Base-by-base conservation (phyloP, 2,113 vertebrate species). In the Oncorhynchus mykiss region DNA sequence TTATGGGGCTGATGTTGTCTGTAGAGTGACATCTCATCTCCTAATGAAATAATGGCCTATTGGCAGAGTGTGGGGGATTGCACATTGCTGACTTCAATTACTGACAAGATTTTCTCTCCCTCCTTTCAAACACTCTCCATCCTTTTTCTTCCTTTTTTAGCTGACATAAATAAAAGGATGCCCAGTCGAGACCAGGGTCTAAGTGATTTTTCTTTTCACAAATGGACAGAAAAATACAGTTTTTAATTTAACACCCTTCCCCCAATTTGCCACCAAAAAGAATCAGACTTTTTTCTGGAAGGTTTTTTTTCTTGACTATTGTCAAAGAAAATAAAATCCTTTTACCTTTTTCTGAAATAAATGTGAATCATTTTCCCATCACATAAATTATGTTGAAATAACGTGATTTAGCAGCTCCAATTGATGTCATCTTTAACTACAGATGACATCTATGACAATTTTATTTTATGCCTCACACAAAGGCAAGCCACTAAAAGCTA, bases 31-130 rank as follows among this genome's bases (percentile, higher is more conserved):
- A 90, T 90, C 86, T 84, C 81, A 81, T 88, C 88, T 68, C 74
- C 75, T 93, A 92, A 92, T 93, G 89, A 90, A 92, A 92, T 93
- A 92, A 92, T 92, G 86, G 91, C 69, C 66, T 39, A 24, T 80
- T 80, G 78, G 80, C 84, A 81, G 87, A 89, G 88, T 88, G 85
- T 75, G 87, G 70, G 83, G 82, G 78, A 90, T 90, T 90, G 89
- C 84, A 87, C 85, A 78, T 88, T 84, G 85, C 85, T 88, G 86
- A 91, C 91, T 88, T 92, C 90, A 92, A 90, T 91, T 92, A 92
- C 83, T 83, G 82, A 87, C 84, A 34, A 67, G 27, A 67, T 67
- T 75, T 84, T 84, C 83, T 67, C 74, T 79, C 48, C 2, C 70
- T 84, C 74, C 70, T 82, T 88, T 90, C 79, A 87, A 77, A 60